A percentile compares a stretch with the other conserved stretches of the same genome.
These are phyloP conservation scores for Pica pica DNA, from an alignment of 2,113 vertebrate genomes.

Conservation along the genomic window DNA sequence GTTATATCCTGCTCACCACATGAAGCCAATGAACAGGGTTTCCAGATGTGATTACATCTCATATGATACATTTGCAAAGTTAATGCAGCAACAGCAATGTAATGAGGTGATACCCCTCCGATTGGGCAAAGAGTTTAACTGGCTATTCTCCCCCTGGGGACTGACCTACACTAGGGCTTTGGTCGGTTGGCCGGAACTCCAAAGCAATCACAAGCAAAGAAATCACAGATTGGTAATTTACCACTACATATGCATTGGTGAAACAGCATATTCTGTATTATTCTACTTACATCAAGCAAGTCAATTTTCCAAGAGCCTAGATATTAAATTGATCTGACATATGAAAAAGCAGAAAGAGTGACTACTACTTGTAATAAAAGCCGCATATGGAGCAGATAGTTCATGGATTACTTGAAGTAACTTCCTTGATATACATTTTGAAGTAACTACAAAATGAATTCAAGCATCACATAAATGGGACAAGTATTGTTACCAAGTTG, in stretches of 20 bases:
- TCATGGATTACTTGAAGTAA: neutral
- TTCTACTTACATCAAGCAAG: neutral
- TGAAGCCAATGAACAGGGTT: neutral
- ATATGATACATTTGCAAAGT: neutral
- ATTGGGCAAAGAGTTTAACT: neutral
- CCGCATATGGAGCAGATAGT: neutral
- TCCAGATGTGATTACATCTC: neutral
- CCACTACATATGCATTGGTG: neutral
- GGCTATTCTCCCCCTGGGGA: neutral
- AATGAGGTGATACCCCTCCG: neutral
- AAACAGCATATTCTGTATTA: neutral
- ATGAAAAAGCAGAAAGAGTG: neutral
- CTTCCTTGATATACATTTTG: neutral
- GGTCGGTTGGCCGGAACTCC: too few relatives aligned
- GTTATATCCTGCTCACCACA: neutral
- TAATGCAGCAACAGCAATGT: neutral
- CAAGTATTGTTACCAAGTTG: neutral
- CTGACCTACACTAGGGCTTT: neutral
- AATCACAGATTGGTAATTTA: neutral
- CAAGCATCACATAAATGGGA: neutral
- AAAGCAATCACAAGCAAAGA: neutral
- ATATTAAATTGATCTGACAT: neutral
- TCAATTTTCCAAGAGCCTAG: neutral
- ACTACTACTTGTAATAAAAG: neutral
- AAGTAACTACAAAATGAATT: neutral